A percentile compares a stretch with the other conserved stretches of the same genome.
Conservation (phyloP, 2,113 vertebrate species). For the Bettongia penicillata region DNA sequence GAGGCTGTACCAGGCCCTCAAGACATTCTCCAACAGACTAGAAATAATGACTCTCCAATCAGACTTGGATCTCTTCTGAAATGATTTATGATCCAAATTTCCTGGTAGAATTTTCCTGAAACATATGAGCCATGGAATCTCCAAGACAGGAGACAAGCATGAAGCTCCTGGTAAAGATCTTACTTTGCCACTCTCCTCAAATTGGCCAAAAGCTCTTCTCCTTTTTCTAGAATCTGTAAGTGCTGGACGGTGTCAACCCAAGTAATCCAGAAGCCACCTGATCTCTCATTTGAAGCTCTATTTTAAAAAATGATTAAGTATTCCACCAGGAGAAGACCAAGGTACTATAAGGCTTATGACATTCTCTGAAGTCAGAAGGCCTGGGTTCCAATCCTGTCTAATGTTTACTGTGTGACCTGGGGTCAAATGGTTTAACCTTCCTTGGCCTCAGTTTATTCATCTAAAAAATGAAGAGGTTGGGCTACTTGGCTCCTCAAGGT, state of each 20-base stretch:
- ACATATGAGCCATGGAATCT: neutral
- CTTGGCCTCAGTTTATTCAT: too few relatives aligned
- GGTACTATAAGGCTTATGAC: too few relatives aligned
- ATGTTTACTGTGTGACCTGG: too few relatives aligned
- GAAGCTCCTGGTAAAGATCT: constrained; percentile 5
- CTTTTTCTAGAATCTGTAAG: neutral
- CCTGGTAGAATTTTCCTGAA: constrained; percentile 9
- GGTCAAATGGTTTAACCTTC: too few relatives aligned
- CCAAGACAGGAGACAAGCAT: neutral
- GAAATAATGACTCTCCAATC: neutral
- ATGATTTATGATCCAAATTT: constrained; percentile 6
- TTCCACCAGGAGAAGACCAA: too few relatives aligned
- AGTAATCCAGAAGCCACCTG: neutral
- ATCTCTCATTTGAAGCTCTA: constrained; percentile 17
- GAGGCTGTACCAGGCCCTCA: neutral
- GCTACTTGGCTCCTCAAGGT: too few relatives aligned
- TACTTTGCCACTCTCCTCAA: neutral
- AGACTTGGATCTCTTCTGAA: constrained; percentile 1
- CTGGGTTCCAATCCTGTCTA: too few relatives aligned
- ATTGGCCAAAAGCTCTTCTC: neutral
- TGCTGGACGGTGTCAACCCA: neutral
- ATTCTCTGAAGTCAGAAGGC: too few relatives aligned
- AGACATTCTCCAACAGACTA: too few relatives aligned
- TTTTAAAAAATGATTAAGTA: too few relatives aligned
- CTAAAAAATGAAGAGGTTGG: too few relatives aligned